phyloP scores from a whole-genome alignment of 2,888 invertebrate genomes.

The Adineta ricciae region DNA sequence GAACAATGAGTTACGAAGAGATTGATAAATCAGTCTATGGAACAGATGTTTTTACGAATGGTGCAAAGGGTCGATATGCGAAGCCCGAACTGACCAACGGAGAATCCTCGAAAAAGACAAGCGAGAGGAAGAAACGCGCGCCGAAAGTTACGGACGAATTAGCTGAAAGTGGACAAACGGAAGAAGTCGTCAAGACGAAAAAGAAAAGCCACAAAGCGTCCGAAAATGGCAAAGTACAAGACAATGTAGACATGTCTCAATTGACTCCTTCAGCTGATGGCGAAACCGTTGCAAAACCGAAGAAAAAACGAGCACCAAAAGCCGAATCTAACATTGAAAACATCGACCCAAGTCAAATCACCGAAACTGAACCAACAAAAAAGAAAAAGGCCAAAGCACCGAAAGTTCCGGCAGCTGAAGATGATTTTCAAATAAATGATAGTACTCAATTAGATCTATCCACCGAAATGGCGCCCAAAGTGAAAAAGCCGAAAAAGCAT shows the following conservation, averaged over 20 bases:
- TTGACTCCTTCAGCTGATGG: neutral
- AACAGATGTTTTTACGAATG: neutral
- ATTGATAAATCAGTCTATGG: neutral
- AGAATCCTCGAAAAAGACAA: neutral
- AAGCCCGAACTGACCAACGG: neutral
- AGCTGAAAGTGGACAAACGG: neutral
- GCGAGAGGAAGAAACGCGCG: neutral
- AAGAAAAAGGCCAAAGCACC: neutral
- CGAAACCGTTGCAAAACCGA: neutral
- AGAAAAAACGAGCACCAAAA: slow-evolving; percentile 21
- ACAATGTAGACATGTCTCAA: neutral
- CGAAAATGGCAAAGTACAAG: neutral
- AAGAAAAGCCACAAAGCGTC: neutral
- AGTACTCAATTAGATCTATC: neutral
- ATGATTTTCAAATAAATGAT: neutral
- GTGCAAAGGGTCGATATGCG: neutral
- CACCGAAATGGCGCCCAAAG: neutral
- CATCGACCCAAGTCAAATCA: neutral
- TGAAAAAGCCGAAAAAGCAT: neutral
- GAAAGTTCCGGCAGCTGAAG: neutral
- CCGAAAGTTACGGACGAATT: neutral
- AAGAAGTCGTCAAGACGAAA: neutral
- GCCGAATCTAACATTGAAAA: neutral
- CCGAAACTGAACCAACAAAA: neutral
- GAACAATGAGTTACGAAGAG: neutral